These are phyloP conservation scores for Rhynchonycteris naso DNA, from an alignment of 2,797 vertebrate genomes.

Conservation along the genomic window DNA sequence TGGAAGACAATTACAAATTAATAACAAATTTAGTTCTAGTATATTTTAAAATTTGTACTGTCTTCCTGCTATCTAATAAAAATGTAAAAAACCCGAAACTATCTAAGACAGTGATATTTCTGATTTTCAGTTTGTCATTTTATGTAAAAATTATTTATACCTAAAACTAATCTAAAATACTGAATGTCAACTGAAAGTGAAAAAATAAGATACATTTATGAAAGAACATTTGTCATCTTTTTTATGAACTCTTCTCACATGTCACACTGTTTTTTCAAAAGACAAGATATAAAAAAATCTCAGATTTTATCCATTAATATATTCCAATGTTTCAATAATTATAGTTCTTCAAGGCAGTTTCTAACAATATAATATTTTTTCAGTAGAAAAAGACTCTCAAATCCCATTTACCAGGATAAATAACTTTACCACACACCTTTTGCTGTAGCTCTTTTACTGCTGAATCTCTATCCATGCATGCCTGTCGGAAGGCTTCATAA, in stretches of 20 bases:
- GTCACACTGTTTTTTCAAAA: constrained; percentile 33
- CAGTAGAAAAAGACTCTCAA: constrained; percentile 58
- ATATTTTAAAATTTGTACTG: constrained; percentile 42
- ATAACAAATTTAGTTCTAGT: constrained; percentile 25
- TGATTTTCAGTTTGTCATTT: background rate
- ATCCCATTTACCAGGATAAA: constrained; percentile 20
- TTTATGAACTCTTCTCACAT: background rate
- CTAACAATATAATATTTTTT: constrained; percentile 37
- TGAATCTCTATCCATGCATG: constrained; percentile 95
- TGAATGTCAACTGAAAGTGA: background rate
- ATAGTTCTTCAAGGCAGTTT: constrained; percentile 61
- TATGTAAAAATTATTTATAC: constrained; percentile 43
- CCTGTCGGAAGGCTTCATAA: constrained; percentile 97
- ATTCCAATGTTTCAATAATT: constrained; percentile 41
- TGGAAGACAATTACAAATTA: background rate
- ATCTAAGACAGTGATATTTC: constrained; percentile 36
- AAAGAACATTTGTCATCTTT: constrained; percentile 62
- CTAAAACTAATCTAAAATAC: background rate
- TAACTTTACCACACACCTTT: constrained; percentile 88
- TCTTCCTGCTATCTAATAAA: constrained; percentile 53
- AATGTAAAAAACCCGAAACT: background rate
- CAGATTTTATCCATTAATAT: constrained; percentile 58
- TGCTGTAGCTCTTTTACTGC: constrained; percentile 93
- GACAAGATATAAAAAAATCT: constrained; percentile 9
- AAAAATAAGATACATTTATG: constrained; percentile 4